Evolutionary conservation across 2,113 vertebrate species (phyloP).

Genomic region (Colossoma macropomum): DNA sequence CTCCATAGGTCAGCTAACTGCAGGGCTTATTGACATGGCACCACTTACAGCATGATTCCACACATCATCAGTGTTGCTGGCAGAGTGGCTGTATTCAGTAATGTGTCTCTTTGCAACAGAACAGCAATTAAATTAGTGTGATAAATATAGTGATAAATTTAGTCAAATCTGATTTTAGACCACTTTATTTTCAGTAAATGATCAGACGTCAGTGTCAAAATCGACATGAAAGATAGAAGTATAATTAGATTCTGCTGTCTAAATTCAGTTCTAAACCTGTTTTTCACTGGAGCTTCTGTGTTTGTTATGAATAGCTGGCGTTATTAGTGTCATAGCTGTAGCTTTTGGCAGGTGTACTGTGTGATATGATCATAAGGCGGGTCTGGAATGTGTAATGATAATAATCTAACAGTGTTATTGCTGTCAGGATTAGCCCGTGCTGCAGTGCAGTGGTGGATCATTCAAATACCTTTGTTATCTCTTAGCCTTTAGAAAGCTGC

Average conservation of each 20-base stretch:
- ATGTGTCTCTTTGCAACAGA: background rate
- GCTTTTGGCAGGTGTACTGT: background rate
- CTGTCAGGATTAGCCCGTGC: background rate
- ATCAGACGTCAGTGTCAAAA: background rate
- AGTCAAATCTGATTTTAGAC: background rate
- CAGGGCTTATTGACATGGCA: background rate
- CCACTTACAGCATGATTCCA: background rate
- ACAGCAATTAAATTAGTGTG: too few relatives aligned
- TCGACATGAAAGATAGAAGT: background rate
- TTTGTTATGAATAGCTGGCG: background rate
- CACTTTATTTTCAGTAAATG: background rate
- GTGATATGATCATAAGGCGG: background rate
- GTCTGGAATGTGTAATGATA: background rate
- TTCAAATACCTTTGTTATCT: background rate
- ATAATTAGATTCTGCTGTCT: too few relatives aligned
- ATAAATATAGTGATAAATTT: background rate
- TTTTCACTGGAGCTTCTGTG: background rate
- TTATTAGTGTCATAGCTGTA: background rate
- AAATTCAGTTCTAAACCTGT: background rate
- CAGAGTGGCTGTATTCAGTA: background rate
- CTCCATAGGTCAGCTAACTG: background rate
- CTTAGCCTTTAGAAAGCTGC: conserved; percentile 8
- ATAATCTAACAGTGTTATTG: conserved; percentile 1
- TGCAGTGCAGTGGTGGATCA: background rate
- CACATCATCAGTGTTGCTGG: background rate